These are phyloP conservation scores for Lasioglossum lativentre DNA, from an alignment of 2,888 invertebrate species.

Conservation along the genomic window DNA sequence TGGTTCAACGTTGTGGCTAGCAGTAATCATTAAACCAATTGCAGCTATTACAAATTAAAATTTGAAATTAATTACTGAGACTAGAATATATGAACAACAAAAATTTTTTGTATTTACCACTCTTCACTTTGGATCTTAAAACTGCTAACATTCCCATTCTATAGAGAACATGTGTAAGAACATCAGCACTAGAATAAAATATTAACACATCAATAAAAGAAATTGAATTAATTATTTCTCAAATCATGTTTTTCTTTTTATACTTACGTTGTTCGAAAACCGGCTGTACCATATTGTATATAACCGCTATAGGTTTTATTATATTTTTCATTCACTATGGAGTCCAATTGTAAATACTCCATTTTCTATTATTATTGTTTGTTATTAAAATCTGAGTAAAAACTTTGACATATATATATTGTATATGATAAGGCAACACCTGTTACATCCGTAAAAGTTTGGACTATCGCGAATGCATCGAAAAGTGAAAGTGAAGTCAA, in stretches of 20 bases:
- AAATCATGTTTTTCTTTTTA: neutral
- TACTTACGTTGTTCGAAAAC: conserved; percentile 92
- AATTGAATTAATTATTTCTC: neutral
- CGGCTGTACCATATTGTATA: conserved; percentile 94
- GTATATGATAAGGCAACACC: neutral
- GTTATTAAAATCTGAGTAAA: neutral
- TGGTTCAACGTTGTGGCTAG: conserved; percentile 98
- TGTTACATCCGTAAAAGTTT: conserved; percentile 20
- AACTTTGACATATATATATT: neutral
- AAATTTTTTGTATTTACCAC: conserved; percentile 86
- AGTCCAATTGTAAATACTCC: conserved; percentile 54
- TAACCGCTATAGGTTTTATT: conserved; percentile 88
- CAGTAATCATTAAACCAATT: conserved; percentile 99
- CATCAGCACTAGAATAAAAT: conserved; percentile 89
- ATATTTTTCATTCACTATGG: conserved; percentile 90
- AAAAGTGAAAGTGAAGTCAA: conserved; percentile 34
- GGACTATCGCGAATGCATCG: neutral
- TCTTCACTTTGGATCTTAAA: conserved; percentile 92
- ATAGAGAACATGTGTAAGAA: conserved; percentile 96
- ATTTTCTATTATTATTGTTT: conserved; percentile 23
- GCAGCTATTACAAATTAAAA: conserved; percentile 85
- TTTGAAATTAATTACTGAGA: conserved; percentile 10
- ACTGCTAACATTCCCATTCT: conserved; percentile 97
- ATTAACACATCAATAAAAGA: conserved; percentile 38
- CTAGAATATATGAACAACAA: neutral